Evolutionary conservation across 2,888 invertebrate genomes (phyloP).

Genomic region (Neoascia interrupta): DNA sequence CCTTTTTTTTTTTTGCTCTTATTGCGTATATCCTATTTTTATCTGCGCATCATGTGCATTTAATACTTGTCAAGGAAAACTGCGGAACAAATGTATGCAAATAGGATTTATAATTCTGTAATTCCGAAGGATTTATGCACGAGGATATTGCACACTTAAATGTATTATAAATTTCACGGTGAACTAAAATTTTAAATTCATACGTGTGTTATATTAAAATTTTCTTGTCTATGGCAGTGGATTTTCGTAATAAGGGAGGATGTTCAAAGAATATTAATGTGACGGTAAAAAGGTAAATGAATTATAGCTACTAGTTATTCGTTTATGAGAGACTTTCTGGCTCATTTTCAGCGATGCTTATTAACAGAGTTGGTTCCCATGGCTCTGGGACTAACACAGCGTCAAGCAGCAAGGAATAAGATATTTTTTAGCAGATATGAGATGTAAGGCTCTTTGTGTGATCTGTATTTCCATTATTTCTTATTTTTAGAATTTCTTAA

Average conservation of each 20-base stretch:
- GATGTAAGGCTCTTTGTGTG: too few species aligned
- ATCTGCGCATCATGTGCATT: conserved; percentile 17
- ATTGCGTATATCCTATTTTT: conserved; percentile 1
- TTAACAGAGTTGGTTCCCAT: conserved; percentile 19
- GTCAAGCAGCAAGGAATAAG: too few species aligned
- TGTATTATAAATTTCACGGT: conserved; percentile 59
- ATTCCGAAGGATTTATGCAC: conserved; percentile 53
- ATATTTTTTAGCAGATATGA: too few species aligned
- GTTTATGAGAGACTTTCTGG: conserved; percentile 3
- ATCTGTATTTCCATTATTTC: too few species aligned
- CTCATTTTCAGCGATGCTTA: conserved; percentile 1
- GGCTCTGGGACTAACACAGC: too few species aligned
- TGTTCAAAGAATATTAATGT: neutral
- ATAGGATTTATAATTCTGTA: conserved; percentile 60
- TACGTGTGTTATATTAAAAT: conserved; percentile 2
- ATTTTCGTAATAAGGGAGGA: conserved; percentile 8
- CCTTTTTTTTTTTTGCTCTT: conserved; percentile 10
- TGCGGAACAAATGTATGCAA: conserved; percentile 67
- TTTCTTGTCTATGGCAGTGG: neutral
- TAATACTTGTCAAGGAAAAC: conserved; percentile 1
- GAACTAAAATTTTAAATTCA: conserved; percentile 28
- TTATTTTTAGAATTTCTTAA: too few species aligned
- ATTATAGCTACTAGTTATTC: conserved; percentile 40
- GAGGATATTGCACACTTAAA: conserved; percentile 61
- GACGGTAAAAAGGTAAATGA: conserved; percentile 28